Evolutionary conservation across 1,140 invertebrate genomes (phyloP), one percentile per base, ranked within the genome.

Genomic region (Matsumurasca onukii): DNA sequence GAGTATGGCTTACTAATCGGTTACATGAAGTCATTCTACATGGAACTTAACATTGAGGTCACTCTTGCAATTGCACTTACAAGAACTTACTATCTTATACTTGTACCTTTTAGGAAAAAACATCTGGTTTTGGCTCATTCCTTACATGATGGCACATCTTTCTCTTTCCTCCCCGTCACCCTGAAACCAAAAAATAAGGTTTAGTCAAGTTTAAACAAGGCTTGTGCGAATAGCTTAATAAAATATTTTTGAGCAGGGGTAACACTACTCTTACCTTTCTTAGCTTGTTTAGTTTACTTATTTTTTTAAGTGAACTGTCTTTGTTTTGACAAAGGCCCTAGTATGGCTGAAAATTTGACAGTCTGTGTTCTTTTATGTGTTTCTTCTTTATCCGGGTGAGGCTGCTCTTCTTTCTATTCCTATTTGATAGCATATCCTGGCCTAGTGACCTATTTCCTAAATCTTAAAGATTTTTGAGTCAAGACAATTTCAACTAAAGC

Each of bases 111-210:
- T 5, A 39, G 17, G 17, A 5, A 39, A 39, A 39, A 9, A 39
- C 5, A 39, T 9, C 34, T 39, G 34, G 17, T 5, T 39, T 17
- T 39, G 34, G 5, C 5, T 39, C 5, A 17, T 39, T 39, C 5
- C 17, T 29, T 59, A 59, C 55, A 59, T 59, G 9, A 59, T 59
- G 9, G 55, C 55, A 59, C 55, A 59, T 27, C 55, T 25, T 24
- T 59, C 55, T 27, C 9, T 5, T 13, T 24, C 22, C 55, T 59
- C 55, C 30, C 55, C 25, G 24, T 59, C 25, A 3, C 55, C 55
- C 55, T 59, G 55, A 59, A 59, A 59, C 55, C 25, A 27, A 25
- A 25, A 59, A 15, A 27, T n/a, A 1, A 13, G 3, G 30, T 5
- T 59, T 12, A 51, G 55, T 59, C 20, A 5, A 24, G 22, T 3